Conservation (phyloP, 2,113 vertebrate species). For the Odobenus rosmarus region DNA sequence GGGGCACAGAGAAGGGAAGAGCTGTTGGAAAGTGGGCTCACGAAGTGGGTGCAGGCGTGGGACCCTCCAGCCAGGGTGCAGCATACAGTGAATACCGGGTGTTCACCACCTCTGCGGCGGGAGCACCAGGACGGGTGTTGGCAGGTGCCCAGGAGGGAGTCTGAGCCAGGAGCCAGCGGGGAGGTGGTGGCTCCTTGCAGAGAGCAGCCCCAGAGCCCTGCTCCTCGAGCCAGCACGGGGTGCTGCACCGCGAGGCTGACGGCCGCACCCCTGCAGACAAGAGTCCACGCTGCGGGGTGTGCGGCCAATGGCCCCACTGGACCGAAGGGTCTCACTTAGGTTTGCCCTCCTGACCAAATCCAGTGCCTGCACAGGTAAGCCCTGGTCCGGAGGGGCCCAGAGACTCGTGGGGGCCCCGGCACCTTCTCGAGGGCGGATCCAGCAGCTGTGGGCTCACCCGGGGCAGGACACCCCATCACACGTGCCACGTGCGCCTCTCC, state of each 20-base stretch:
- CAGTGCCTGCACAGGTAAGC: background rate
- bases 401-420: fast-evolving
- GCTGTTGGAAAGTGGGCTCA: background rate
- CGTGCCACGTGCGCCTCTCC: background rate
- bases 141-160: background rate
- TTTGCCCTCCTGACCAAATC: background rate
- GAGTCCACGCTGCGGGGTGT: background rate
- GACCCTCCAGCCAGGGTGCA: fast-evolving
- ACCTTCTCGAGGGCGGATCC: background rate
- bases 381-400: background rate
- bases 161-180: background rate
- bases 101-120: background rate
- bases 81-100: background rate
- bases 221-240: background rate
- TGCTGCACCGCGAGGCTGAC: background rate
- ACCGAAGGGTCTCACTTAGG: no score
- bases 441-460: background rate
- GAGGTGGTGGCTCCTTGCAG: background rate
- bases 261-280: background rate
- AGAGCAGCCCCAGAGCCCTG: background rate
- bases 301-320: background rate
- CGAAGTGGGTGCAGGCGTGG: fast-evolving
- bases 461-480: background rate
- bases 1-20: no score
- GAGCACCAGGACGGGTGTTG: background rate